Conservation (phyloP, 2,797 vertebrate genomes). For the Lutra lutra region DNA sequence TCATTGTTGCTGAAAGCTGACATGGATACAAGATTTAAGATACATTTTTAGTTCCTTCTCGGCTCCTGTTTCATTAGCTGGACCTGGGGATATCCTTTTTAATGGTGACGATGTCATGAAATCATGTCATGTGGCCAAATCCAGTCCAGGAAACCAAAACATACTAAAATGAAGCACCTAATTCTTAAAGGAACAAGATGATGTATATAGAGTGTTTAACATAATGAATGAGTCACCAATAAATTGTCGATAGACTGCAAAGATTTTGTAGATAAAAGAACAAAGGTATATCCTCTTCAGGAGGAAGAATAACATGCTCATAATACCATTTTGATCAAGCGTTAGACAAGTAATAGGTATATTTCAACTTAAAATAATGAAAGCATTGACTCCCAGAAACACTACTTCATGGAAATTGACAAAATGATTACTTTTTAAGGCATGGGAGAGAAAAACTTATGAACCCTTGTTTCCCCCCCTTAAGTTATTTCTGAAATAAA, state of each 20-base stretch:
- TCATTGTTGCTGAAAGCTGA: not conserved
- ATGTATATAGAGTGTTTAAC: not conserved
- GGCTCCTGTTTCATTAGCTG: conserved; percentile 35
- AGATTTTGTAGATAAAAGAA: not conserved
- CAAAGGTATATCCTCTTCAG: not conserved
- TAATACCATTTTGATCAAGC: not conserved
- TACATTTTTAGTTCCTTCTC: not conserved
- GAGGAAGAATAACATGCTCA: not conserved
- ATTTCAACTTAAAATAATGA: conserved; percentile 41
- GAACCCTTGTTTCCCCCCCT: not conserved
- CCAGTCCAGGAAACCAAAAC: conserved; percentile 12
- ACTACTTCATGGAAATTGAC: not conserved
- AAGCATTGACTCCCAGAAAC: not conserved
- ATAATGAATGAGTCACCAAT: not conserved
- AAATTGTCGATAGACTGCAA: not conserved
- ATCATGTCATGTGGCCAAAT: not conserved
- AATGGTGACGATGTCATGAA: not conserved
- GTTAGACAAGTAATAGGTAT: not conserved
- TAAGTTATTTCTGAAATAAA: conserved; percentile 51
- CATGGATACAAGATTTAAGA: conserved; percentile 1
- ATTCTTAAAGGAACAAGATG: not conserved
- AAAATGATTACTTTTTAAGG: conserved; percentile 50
- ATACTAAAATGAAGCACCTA: not conserved
- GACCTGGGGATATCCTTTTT: not conserved
- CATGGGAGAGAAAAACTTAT: not conserved